Base-by-base conservation (phyloP, 2,113 vertebrate species). In the Piaya cayana region DNA sequence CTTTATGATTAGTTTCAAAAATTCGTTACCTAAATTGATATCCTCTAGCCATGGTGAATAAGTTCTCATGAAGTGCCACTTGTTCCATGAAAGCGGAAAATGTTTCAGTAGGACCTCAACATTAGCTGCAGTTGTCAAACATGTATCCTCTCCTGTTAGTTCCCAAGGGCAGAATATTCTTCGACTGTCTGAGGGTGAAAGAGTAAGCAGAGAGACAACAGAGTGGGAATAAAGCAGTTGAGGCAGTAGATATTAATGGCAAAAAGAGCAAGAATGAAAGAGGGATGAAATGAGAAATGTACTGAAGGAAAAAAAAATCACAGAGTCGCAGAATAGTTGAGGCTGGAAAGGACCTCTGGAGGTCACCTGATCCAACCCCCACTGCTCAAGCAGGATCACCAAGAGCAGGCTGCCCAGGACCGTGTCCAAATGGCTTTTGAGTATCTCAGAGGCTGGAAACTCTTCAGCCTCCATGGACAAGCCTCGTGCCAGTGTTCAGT, bases 41-140 rank as follows among this genome's bases (percentile, higher is more conserved):
- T 52, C 43, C 55, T 74, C 43, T 62, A 60, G 74, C 78, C 18
- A 6, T n/a, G 10, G 29, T 90, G n/a, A 60, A 62, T 77, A 53
- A 60, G 55, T 84, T 95, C 69, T 91, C 30, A 65, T 82, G 37
- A 37, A 60, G 80, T 49, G 56, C 71, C 80, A 93, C 78, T 95
- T 83, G 60, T 82, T 12, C 17, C 21, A 10, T 3, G 88, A 95
- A 78, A 94, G 94, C 36, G 12, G 42, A 82, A 83, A 36, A 49
- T 78, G 60, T 88, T 77, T 82, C 71, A 60, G 68, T 3, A 42
- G 87, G 74, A 91, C 50, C 21, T 11, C 27, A 60, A 63, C 5
- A 2, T 88, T 82, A 32, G 58, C 59, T 86, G 47, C 42, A 19
- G 0, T 58, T 75, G 32, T 76, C 43, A 78, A 87, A 90, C 21